These are phyloP conservation scores for Drosophila equinoxialis DNA, from an alignment of 1,140 invertebrate species.

Conservation along the genomic window DNA sequence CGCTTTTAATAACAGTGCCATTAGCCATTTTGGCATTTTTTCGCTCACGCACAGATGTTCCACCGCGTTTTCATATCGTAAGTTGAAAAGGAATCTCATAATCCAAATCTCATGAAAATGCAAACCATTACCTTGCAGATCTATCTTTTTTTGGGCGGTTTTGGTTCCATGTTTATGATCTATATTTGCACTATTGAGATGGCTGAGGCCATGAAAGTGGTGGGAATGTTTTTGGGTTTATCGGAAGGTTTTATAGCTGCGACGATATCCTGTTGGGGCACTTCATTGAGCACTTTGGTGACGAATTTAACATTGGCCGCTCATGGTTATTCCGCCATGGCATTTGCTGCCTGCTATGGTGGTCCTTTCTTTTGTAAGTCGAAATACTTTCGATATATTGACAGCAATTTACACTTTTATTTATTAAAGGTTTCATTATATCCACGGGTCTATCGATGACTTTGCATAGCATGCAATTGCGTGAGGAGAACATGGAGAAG, in stretches of 20 bases:
- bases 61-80: not conserved
- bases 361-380: not conserved
- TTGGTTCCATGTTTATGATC: slow-evolving; percentile 1
- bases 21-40: not conserved
- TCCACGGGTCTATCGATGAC: not conserved
- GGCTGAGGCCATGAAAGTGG: not conserved
- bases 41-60: slow-evolving; percentile 1
- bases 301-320: slow-evolving; percentile 1
- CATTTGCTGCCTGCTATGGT: not conserved
- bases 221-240: slow-evolving; percentile 3
- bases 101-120: not conserved
- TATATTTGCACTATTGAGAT: not conserved
- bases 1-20: not conserved
- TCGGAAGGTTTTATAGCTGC: not conserved
- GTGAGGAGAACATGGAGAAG: not conserved
- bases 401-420: too few species aligned
- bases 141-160: not conserved
- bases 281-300: not conserved
- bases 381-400: too few species aligned
- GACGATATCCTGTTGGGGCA: slow-evolving; percentile 5
- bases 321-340: slow-evolving; percentile 1
- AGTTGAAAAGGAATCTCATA: not conserved
- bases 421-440: not conserved
- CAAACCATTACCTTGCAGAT: not conserved
- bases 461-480: not conserved